Evolutionary conservation across 2,797 vertebrate species (phyloP).

Genomic region (Rhadinocentrus ornatus): DNA sequence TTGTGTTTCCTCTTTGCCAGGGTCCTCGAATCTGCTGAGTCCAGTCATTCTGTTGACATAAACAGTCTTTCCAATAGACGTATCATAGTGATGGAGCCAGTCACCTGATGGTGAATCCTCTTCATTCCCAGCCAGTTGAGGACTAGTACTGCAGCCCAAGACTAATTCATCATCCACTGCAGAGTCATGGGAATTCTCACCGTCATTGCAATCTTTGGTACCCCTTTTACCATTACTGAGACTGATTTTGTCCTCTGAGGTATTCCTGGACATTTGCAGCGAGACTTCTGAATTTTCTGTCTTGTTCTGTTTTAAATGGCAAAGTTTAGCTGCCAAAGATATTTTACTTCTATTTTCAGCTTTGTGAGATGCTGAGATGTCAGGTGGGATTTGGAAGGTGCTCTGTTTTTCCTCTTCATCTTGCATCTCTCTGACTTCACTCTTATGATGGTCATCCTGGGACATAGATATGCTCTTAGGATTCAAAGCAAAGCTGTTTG

Average conservation of each 20-base stretch:
- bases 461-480: slow-evolving; percentile 8
- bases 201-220: slow-evolving; percentile 30
- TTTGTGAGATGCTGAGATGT: slow-evolving; percentile 50
- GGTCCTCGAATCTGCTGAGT: slow-evolving; percentile 88
- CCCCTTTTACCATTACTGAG: not conserved
- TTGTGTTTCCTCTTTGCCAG: slow-evolving; percentile 71
- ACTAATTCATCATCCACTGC: not conserved
- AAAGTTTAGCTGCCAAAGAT: slow-evolving; percentile 89
- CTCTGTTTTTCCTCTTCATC: slow-evolving; percentile 19
- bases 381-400: slow-evolving; percentile 36
- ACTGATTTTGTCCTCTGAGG: slow-evolving; percentile 10
- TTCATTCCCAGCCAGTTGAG: slow-evolving; percentile 11
- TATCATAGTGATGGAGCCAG: slow-evolving; percentile 91
- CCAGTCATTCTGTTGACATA: slow-evolving; percentile 93
- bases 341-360: slow-evolving; percentile 44
- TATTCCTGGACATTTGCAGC: slow-evolving; percentile 1
- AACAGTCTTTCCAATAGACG: slow-evolving; percentile 83
- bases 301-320: slow-evolving; percentile 79
- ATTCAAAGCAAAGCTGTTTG: slow-evolving; percentile 6
- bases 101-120: slow-evolving; percentile 60
- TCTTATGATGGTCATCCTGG: slow-evolving; percentile 16
- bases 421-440: slow-evolving; percentile 9
- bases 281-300: slow-evolving; percentile 34
- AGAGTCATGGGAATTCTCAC: slow-evolving; percentile 18
- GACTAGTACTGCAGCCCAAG: slow-evolving; percentile 7